Base-by-base conservation (phyloP, 2,888 invertebrate species). In the Leptogaster cylindrica region DNA sequence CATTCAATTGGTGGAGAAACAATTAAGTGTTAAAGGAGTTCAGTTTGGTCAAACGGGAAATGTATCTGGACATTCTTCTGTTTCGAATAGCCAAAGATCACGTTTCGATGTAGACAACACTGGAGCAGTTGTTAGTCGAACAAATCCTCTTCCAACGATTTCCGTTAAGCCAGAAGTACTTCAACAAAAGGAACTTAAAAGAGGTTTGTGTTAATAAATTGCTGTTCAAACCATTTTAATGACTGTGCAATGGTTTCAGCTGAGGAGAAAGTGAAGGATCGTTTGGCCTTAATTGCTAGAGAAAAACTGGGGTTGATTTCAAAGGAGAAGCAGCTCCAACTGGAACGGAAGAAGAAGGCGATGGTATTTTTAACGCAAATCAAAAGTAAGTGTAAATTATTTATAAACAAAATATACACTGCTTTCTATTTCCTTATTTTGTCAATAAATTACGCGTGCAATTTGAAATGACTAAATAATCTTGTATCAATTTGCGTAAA, bases 321-420 rank as follows among this genome's bases (percentile, higher is more conserved):
- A 73, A 79, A 84, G 73, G 86, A 87, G 75, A 81, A 86, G 71
- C 77, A 83, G 70, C 75, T 89, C 68, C 90, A 91, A 75, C 76
- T 87, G 72, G 92, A 92, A 77, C 82, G 95, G 0, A 89, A 92
- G 72, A 87, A 88, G 23, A 89, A 91, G 73, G 94, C 93, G 0
- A 89, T 92, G 7, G 90, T 91, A 76, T 94, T 95, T 79, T 84
- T 92, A 7, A 81, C 78, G 73, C 80, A 81, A 73, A 81, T 81
- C n/a, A 81, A 81, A 75, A 77, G 81, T 80, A 72, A 65, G 52
- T n/a, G n/a, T 67, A 18, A 48, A 16, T 14, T 16, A 23, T 41
- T 41, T 39, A n/a, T 6, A 31, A 31, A n/a, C n/a, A n/a, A n/a
- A 8, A 7, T 31, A 18, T 27, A 16, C 39, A 16, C 14, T 31